Evolutionary conservation across 1,140 invertebrate genomes (phyloP), one percentile per base, ranked within the genome.

Genomic region (Zelostemma sp.): DNA sequence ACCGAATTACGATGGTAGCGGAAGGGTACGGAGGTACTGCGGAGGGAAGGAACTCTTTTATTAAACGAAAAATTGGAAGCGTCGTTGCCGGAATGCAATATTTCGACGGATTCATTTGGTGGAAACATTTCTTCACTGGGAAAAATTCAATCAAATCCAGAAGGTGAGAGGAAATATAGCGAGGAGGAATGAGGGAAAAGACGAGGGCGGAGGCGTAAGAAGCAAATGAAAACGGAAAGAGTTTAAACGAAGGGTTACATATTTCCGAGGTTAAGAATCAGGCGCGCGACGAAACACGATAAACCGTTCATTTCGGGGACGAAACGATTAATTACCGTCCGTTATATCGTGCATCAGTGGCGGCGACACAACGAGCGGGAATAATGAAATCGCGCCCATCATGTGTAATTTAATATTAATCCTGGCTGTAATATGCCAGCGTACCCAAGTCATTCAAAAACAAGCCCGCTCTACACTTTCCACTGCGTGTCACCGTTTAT

Each of bases 91-190:
- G 83, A 85, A 85, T 85, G 84, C 82, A 85, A 85, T 85, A 85
- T 85, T 85, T 85, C 83, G 81, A 84, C 80, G 82, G 79, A 85
- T 85, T 85, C 83, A 85, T 85, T 85, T 85, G 82, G 81, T 80
- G 81, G 83, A 85, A 84, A 85, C 83, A 85, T 85, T 85, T 85
- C 79, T 84, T 83, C 73, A 75, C 68, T 72, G 78, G 73, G 80
- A 83, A 84, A 85, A 85, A 85, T 85, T 85, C 84, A 85, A 85
- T 85, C 83, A 83, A 84, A 85, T 82, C 76, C 72, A 75, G 72
- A 80, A 83, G 80, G 82, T 84, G 81, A 79, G 80, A 80, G 77
- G 72, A 70, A 57, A 65, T 68, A 68, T 63, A 62, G 62, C 33
- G 6, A n/a, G 58, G 70, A 47, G 55, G 51, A 70, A 49, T 28